phyloP scores from a whole-genome alignment of 2,797 vertebrate genomes.

The Hypotaenidia philippensis region DNA sequence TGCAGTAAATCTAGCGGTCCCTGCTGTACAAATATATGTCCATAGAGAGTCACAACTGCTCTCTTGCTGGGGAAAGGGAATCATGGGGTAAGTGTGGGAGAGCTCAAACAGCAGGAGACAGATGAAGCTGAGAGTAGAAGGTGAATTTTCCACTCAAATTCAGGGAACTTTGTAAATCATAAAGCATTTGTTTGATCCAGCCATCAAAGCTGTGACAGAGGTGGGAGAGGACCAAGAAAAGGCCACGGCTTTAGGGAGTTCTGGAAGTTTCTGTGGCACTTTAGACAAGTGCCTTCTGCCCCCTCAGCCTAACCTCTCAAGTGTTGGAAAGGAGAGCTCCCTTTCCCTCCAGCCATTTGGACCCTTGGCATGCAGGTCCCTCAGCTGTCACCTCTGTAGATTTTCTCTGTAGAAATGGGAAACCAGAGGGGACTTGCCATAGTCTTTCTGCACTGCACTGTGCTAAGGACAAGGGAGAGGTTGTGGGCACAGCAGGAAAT shows the following conservation, averaged over 20 bases:
- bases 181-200: background rate
- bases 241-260: background rate
- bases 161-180: background rate
- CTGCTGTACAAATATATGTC: background rate
- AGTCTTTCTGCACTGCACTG: background rate
- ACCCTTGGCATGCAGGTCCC: background rate
- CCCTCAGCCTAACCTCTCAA: background rate
- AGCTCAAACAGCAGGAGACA: background rate
- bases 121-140: background rate
- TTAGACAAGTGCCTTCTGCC: background rate
- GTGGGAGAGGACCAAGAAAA: background rate
- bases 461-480: background rate
- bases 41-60: background rate
- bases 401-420: background rate
- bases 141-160: background rate
- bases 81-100: background rate
- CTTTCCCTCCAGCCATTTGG: background rate
- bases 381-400: background rate
- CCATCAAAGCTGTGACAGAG: background rate
- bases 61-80: background rate
- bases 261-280: background rate
- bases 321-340: background rate
- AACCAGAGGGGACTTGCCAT: background rate
- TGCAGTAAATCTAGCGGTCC: constrained; percentile 3
- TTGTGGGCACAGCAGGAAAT: background rate